phyloP scores from a whole-genome alignment of 2,113 vertebrate genomes.

The Ciconia maguari region DNA sequence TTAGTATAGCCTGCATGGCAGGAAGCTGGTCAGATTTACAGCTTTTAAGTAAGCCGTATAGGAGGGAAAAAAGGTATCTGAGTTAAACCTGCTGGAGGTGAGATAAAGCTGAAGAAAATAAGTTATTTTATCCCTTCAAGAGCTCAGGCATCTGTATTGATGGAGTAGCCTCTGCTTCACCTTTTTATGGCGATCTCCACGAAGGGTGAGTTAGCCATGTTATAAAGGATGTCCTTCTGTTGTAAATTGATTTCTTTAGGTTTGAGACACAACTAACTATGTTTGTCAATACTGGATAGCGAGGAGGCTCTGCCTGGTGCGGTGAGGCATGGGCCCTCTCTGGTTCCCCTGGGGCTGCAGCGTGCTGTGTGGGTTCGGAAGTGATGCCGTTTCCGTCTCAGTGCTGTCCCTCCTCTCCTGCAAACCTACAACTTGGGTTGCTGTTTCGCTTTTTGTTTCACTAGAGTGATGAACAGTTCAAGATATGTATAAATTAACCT shows the following conservation, averaged over 20 bases:
- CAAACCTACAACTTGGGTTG: rapidly evolving
- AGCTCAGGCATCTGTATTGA: background rate
- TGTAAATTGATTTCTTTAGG: background rate
- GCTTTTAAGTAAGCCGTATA: background rate
- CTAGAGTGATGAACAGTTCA: background rate
- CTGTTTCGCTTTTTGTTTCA: background rate
- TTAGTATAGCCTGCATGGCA: background rate
- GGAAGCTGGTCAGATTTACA: background rate
- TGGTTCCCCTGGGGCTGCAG: background rate
- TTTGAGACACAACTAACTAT: background rate
- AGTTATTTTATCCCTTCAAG: background rate
- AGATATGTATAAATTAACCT: background rate
- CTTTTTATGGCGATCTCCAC: background rate
- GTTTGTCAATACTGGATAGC: background rate
- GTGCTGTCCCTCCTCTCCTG: background rate
- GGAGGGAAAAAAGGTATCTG: rapidly evolving
- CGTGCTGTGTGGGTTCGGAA: rapidly evolving
- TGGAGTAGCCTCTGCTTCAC: background rate
- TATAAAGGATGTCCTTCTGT: background rate
- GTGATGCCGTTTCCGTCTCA: rapidly evolving
- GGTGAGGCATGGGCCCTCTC: background rate
- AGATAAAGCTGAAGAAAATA: background rate
- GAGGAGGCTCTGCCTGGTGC: background rate
- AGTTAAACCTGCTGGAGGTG: background rate
- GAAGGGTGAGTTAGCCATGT: background rate